Percentiles rank a stretch among this genome's conserved stretches.
phyloP scores from a whole-genome alignment of 2,113 vertebrate species.

The Phoenicopterus ruber region DNA sequence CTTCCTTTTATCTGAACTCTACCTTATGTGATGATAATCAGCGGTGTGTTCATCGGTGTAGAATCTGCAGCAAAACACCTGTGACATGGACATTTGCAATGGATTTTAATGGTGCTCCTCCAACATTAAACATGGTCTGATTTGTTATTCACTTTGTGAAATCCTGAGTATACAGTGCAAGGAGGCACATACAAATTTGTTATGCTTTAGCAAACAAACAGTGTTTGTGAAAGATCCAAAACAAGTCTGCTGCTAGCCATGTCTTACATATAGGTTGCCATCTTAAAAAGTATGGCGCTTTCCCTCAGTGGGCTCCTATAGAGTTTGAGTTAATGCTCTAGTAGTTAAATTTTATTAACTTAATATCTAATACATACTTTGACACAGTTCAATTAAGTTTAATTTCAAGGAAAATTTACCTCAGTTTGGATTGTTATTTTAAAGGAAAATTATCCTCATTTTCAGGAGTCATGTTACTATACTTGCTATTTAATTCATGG shows the following conservation, averaged over 20 bases:
- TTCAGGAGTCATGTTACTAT: background rate
- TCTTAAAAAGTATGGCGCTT: background rate
- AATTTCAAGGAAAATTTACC: background rate
- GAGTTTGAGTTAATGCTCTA: background rate
- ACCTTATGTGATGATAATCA: background rate
- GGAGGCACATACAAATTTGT: background rate
- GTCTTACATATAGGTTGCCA: background rate
- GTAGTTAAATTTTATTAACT: background rate
- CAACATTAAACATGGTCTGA: background rate
- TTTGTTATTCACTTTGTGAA: background rate
- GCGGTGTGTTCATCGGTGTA: background rate
- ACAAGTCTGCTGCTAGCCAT: background rate
- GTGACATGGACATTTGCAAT: background rate
- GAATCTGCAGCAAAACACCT: constrained; percentile 23
- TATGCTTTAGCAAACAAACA: constrained; percentile 22
- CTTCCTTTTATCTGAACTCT: background rate
- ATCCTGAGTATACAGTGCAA: background rate
- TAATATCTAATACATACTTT: background rate
- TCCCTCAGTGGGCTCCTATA: background rate
- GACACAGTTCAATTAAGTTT: background rate
- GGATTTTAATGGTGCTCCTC: background rate
- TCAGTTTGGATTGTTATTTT: background rate
- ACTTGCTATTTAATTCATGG: background rate
- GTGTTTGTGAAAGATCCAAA: constrained; percentile 2
- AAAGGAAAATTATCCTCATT: background rate